phyloP scores from a whole-genome alignment of 2,113 vertebrate species.

The Dasyprocta punctata region DNA sequence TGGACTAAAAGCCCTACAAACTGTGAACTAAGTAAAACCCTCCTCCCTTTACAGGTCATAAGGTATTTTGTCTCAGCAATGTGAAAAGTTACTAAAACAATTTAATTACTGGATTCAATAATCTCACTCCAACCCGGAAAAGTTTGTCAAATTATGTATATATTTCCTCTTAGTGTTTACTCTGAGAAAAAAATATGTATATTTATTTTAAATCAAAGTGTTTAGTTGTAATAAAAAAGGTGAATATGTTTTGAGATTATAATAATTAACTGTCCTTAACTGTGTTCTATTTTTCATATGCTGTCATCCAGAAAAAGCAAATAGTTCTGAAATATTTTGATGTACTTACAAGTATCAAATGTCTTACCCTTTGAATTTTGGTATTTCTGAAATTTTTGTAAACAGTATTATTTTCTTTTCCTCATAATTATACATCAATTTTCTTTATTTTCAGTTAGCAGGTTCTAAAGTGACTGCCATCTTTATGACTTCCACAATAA shows the following conservation, averaged over 20 bases:
- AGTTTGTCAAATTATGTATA: not conserved
- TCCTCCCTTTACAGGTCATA: not conserved
- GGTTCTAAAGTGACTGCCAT: not conserved
- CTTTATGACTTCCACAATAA: not conserved
- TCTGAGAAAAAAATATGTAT: not conserved
- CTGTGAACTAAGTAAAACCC: not conserved
- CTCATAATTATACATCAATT: not conserved
- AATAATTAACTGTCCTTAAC: not conserved
- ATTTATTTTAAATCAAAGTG: not conserved
- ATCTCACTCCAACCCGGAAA: not conserved
- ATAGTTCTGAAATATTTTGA: conserved; percentile 27
- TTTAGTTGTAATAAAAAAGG: not conserved
- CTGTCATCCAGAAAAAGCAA: conserved; percentile 33
- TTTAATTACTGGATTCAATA: not conserved
- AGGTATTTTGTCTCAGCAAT: not conserved
- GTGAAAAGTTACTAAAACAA: not conserved
- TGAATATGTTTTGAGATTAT: not conserved
- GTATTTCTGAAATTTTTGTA: conserved; percentile 38
- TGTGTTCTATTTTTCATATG: not conserved
- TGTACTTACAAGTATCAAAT: not conserved
- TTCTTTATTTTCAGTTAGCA: not conserved
- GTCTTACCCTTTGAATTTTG: no score
- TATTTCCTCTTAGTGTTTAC: not conserved
- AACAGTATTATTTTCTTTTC: not conserved
- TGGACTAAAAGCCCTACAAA: not conserved